A percentile compares a stretch with the other conserved stretches of the same genome.
phyloP scores from a whole-genome alignment of 35 echinoderm and acorn worm species.

The Ophiothrix spiculata region DNA sequence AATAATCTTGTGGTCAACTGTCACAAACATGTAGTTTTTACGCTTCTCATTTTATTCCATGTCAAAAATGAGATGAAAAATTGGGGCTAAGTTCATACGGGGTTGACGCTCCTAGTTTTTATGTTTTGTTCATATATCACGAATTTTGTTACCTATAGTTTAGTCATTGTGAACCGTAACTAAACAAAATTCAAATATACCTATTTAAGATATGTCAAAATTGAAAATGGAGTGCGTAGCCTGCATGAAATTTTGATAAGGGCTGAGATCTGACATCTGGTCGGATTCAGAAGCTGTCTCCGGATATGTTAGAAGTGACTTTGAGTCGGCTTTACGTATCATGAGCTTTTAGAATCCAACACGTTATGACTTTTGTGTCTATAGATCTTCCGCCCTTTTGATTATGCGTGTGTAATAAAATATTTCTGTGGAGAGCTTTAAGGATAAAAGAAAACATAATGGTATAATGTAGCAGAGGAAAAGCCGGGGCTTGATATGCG shows the following conservation, averaged over 20 bases:
- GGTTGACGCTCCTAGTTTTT: neutral
- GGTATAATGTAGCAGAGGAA: conserved; percentile 1
- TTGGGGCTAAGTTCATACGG: neutral
- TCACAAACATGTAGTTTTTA: neutral
- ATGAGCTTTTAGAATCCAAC: neutral
- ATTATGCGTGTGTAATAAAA: neutral
- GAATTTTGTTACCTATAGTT: neutral
- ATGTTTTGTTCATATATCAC: neutral
- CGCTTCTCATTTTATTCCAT: neutral
- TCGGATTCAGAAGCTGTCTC: neutral
- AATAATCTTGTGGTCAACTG: conserved; percentile 12
- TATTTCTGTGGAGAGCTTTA: neutral
- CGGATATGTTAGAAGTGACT: conserved; percentile 6
- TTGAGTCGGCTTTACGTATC: neutral
- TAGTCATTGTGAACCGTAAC: neutral
- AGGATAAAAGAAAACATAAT: neutral
- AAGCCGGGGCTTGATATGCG: neutral
- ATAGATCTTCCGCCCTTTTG: neutral
- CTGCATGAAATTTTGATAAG: conserved; percentile 3
- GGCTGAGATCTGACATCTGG: neutral
- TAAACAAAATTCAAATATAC: neutral
- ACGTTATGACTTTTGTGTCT: neutral
- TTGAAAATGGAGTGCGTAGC: neutral
- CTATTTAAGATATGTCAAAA: neutral
- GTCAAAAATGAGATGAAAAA: neutral